Base-by-base conservation (phyloP, 2,888 invertebrate genomes). In the Urechis unicinctus region DNA sequence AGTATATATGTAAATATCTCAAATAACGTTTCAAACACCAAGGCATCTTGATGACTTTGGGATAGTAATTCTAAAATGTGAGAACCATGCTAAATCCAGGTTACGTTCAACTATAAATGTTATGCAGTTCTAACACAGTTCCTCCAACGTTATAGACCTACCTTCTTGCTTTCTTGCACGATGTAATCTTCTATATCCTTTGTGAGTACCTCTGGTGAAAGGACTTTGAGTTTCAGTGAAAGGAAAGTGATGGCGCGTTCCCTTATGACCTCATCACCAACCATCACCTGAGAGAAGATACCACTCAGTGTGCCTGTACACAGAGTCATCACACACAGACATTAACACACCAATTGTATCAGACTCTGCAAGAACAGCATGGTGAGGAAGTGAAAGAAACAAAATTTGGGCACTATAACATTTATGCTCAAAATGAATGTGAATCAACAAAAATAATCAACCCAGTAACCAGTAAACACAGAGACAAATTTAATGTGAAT, bases 211-310 rank as follows among this genome's bases (percentile, higher is more conserved):
- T 88, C 87, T 51, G 87, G 84, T 2, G 89, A 88, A 63, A 92
- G 81, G 50, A 85, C 83, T 36, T 60, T 60, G 0, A 93, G 79
- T 80, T 92, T 92, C 0, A 85, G 83, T n/a, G 87, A 83, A 63
- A 94, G 80, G 78, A 94, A 94, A 73, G 90, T 89, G 49, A 95
- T 86, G 70, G 89, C 90, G 69, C 88, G 85, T 68, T 92, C 92
- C 53, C 94, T 82, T 0, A 90, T 86, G 24, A 85, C 78, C 71
- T 89, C 89, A 62, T 85, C 74, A 26, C 72, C 86, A 29, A 82
- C 81, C 13, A 83, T 73, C 45, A 88, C 85, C 76, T 88, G 87
- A 61, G 83, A 82, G 70, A 88, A 88, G 48, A 88, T 78, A 53
- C 87, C 87, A 57, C 82, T 81, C 59, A 88, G 73, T 0, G 86